These are phyloP conservation scores for Halichondria panicea DNA, from an alignment of 37 sponge, comb jelly and placozoan genomes.

Conservation along the genomic window DNA sequence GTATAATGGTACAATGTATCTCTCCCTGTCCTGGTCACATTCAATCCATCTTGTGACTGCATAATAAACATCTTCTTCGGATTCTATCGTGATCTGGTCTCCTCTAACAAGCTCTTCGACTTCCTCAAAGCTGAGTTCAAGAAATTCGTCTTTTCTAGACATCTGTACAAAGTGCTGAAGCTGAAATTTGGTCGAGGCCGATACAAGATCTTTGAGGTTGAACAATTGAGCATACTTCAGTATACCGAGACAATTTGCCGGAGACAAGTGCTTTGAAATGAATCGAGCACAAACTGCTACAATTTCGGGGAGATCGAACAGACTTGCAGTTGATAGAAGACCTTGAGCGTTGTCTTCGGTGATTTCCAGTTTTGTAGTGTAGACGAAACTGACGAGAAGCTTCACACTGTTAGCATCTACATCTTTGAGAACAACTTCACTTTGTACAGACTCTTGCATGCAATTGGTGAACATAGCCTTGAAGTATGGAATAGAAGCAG, in stretches of 20 bases:
- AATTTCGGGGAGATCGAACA: conserved; percentile 49
- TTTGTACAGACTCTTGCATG: conserved; percentile 41
- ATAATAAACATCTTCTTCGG: conserved; percentile 79
- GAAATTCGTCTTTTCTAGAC: conserved; percentile 56
- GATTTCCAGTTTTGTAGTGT: conserved; percentile 68
- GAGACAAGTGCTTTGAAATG: conserved; percentile 55
- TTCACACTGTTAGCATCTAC: conserved; percentile 62
- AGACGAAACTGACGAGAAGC: conserved; percentile 57
- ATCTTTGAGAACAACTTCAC: conserved; percentile 51
- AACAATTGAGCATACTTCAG: conserved; percentile 45
- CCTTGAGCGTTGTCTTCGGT: conserved; percentile 57
- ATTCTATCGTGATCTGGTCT: conserved; percentile 58
- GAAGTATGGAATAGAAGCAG: conserved; percentile 81
- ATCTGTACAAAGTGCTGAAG: conserved; percentile 58
- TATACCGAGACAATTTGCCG: conserved; percentile 71
- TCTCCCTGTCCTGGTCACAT: conserved; percentile 37
- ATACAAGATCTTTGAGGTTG: conserved; percentile 37
- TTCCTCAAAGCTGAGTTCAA: conserved; percentile 38
- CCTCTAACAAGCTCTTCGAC: conserved; percentile 47
- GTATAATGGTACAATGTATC: conserved; percentile 45
- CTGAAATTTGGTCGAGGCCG: conserved; percentile 30
- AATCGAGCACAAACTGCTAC: conserved; percentile 44
- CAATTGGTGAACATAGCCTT: conserved; percentile 77
- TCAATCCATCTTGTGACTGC: conserved; percentile 79
- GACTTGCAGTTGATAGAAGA: conserved; percentile 56